phyloP scores from a whole-genome alignment of 2,113 vertebrate species.

The Poeciliopsis turrubarensis region DNA sequence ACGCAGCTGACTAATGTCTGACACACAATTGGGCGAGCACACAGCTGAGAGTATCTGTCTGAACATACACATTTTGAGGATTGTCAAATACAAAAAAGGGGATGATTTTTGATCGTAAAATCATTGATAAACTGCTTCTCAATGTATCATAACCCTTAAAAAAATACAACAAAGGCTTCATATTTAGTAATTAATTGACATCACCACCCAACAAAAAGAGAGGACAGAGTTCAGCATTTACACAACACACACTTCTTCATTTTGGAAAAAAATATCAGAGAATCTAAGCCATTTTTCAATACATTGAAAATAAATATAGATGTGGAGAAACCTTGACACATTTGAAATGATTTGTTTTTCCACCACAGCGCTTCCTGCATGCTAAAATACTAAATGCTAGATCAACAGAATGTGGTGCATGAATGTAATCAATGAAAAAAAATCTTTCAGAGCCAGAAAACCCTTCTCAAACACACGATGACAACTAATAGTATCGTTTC shows the following conservation, averaged over 20 bases:
- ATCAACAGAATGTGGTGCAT: neutral
- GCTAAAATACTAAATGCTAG: neutral
- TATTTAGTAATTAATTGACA: constrained; percentile 14
- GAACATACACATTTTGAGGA: constrained; percentile 70
- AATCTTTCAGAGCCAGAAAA: constrained; percentile 4
- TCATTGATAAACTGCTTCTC: constrained; percentile 51
- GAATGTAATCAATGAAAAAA: constrained; percentile 3
- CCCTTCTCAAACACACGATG: neutral
- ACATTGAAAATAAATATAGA: constrained; percentile 3
- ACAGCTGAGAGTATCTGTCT: neutral
- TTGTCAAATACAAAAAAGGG: constrained; percentile 81
- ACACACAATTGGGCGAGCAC: constrained; percentile 2
- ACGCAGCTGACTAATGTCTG: neutral
- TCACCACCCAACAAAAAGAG: constrained; percentile 3
- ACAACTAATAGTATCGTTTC: neutral
- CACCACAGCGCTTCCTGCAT: neutral
- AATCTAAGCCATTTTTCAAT: neutral
- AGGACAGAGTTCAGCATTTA: constrained; percentile 10
- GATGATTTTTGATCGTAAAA: constrained; percentile 73
- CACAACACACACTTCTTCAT: constrained; percentile 22
- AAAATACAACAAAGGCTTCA: constrained; percentile 46
- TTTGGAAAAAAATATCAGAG: neutral
- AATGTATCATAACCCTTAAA: constrained; percentile 64
- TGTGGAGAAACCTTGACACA: neutral
- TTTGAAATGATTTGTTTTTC: neutral